Evolutionary conservation across 1,140 invertebrate genomes (phyloP), one percentile per base, ranked within the genome.

Genomic region (Solenopsis invicta): DNA sequence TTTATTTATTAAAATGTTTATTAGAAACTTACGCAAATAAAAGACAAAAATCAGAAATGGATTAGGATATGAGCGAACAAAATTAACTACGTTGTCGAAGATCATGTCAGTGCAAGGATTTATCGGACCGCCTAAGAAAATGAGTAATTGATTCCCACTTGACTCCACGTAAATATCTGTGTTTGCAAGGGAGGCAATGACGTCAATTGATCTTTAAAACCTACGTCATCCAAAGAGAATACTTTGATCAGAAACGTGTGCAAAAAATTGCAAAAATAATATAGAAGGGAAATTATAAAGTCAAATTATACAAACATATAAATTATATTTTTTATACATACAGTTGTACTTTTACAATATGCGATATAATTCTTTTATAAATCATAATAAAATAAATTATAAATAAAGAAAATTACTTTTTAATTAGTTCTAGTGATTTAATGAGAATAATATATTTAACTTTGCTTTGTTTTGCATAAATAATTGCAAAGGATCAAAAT

Each of bases 181-280:
- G 61, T 81, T 89, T 86, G 62, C 74, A 80, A 80, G 21, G 52
- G 16, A 18, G 24, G 1, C 0, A 16, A n/a, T 89, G 88, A 90
- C 88, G 88, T 90, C 64, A 24, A 69, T 24, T 67, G 88, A 29
- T 81, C 66, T 90, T 90, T 87, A 66, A 87, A 82, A 71, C 41
- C 34, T 87, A 90, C 88, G 84, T 89, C 87, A 80, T 62, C 29
- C 13, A 18, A 59, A 74, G n/a, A 77, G 48, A 82, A 89, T 88
- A 76, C 37, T 10, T n/a, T 2, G 9, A 29, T 6, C 37, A 56
- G 6, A 18, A 67, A 66, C 37, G 34, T 45, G 64, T 82, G 37
- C 24, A 61, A 61, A 74, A 74, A 82, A 59, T 34, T 24, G 16
- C 37, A 71, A 45, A 45, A 41, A n/a, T 12, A 1, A 0, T 2